phyloP scores from a whole-genome alignment of 2,888 invertebrate genomes.

The Resseliella maxima region DNA sequence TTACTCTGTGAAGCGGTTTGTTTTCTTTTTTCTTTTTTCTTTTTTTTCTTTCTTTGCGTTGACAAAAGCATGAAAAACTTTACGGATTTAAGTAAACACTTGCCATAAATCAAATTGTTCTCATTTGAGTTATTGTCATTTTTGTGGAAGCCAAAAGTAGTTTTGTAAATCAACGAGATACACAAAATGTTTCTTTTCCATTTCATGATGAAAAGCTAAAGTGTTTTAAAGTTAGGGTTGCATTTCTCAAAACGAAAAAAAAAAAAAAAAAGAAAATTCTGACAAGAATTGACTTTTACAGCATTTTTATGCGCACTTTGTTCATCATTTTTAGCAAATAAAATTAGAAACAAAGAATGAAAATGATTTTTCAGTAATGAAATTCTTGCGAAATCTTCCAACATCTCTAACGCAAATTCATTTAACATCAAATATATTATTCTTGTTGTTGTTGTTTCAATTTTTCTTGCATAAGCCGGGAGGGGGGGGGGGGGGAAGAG shows the following conservation, averaged over 20 bases:
- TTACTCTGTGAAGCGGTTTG: background rate
- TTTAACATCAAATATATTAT: too few relatives aligned
- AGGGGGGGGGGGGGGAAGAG: too few relatives aligned
- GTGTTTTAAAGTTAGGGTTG: background rate
- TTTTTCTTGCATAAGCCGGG: too few relatives aligned
- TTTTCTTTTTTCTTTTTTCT: background rate
- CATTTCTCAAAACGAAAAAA: background rate
- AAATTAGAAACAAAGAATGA: too few relatives aligned
- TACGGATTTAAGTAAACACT: background rate
- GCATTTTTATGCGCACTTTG: too few relatives aligned
- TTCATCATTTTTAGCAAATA: too few relatives aligned
- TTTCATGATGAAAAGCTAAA: background rate
- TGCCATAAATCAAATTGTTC: slow-evolving; percentile 2
- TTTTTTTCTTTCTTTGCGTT: background rate
- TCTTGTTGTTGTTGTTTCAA: too few relatives aligned
- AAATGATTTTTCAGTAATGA: too few relatives aligned
- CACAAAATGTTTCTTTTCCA: background rate
- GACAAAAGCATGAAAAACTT: background rate
- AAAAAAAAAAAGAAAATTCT: background rate
- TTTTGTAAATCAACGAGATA: background rate
- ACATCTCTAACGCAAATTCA: too few relatives aligned
- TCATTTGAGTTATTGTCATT: background rate
- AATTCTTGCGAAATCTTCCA: too few relatives aligned
- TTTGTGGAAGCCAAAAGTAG: background rate
- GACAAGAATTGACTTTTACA: too few relatives aligned